Percentiles rank a stretch among this genome's conserved stretches.
These are phyloP conservation scores for Plodia interpunctella DNA, from an alignment of 1,140 invertebrate genomes.

Conservation along the genomic window DNA sequence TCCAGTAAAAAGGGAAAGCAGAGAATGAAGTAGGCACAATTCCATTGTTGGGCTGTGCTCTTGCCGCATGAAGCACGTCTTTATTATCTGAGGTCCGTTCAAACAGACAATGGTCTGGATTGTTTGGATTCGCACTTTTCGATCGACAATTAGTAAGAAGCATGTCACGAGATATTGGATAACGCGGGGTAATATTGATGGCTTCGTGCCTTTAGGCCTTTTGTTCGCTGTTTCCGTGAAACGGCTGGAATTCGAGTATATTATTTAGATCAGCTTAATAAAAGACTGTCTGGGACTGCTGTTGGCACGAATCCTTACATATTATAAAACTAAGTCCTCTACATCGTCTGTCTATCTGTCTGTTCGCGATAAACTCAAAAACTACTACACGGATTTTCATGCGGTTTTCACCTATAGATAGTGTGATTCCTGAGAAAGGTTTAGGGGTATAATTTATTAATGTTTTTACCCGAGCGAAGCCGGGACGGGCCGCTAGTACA, in stretches of 20 bases:
- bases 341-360: no score
- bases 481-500: no score
- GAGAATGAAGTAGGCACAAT: conserved; percentile 40
- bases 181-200: conserved; percentile 14
- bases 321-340: no score
- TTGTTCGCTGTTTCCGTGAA: conserved; percentile 7
- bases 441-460: no score
- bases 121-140: conserved; percentile 38
- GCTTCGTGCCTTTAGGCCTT: not conserved
- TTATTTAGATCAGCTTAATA: no score
- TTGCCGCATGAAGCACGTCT: conserved; percentile 47
- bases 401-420: no score
- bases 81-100: conserved; percentile 35
- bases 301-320: no score
- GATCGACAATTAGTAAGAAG: conserved; percentile 40
- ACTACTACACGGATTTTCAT: no score
- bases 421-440: no score
- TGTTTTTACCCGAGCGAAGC: no score
- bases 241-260: not conserved
- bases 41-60: conserved; percentile 46
- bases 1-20: conserved; percentile 49
- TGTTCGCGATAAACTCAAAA: no score
- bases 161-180: conserved; percentile 32
- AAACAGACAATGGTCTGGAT: conserved; percentile 41
- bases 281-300: no score